phyloP scores from a whole-genome alignment of 2,113 vertebrate genomes.

The Hyperoodon ampullatus region DNA sequence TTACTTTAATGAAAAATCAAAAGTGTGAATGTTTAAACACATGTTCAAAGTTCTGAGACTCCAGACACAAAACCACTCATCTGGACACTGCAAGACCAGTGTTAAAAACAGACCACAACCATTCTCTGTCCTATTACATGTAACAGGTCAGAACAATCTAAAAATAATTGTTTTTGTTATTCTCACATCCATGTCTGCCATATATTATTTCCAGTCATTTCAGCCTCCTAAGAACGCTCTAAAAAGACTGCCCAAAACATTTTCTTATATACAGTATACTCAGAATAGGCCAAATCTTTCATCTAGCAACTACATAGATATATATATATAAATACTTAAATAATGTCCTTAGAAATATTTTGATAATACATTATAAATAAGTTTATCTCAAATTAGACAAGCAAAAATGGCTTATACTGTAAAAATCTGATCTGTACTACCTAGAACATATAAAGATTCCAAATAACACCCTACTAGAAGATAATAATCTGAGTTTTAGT shows the following conservation, averaged over 20 bases:
- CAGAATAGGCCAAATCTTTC: conserved; percentile 3
- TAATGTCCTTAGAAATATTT: neutral
- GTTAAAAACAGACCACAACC: neutral
- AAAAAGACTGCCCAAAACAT: neutral
- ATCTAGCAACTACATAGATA: neutral
- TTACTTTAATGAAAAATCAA: conserved; percentile 5
- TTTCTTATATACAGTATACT: neutral
- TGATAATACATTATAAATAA: conserved; percentile 2
- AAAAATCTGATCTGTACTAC: conserved; percentile 35
- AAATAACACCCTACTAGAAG: neutral
- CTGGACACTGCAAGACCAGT: neutral
- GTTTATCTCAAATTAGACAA: conserved; percentile 40
- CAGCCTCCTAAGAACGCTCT: neutral
- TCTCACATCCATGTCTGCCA: neutral
- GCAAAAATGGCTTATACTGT: conserved; percentile 13
- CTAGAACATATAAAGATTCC: neutral
- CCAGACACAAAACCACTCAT: neutral
- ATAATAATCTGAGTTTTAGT: neutral
- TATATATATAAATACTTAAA: neutral
- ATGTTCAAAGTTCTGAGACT: conserved; percentile 46
- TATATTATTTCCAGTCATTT: conserved; percentile 22
- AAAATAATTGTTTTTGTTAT: conserved; percentile 39
- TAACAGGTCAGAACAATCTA: neutral
- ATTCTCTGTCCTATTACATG: neutral
- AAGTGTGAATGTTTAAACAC: conserved; percentile 35